Evolutionary conservation across 2,888 invertebrate genomes (phyloP), one percentile per base, ranked within the genome.

Genomic region (Synergus itoensis): DNA sequence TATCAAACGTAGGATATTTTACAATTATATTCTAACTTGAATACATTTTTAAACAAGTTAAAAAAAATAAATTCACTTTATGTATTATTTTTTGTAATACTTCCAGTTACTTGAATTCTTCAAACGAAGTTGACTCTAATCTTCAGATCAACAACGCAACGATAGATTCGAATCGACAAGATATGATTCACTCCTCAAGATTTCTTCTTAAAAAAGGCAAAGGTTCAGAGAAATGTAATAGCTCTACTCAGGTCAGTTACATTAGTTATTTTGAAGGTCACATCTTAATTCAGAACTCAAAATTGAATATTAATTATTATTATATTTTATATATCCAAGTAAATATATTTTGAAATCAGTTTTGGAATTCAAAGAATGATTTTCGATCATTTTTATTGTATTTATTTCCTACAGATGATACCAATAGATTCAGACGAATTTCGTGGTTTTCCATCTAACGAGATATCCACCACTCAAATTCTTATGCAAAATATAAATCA

Each of bases 381-480:
- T 12, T 28, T 41, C 4, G 21, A 65, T 28, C 5, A 18, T 40
- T 41, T 65, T 69, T 69, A 21, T 8, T 69, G 36, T 36, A 41
- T 65, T 45, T 28, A 4, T 3, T 60, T 16, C 36, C 21, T 12
- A 3, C 3, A 69, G 69, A 18, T 16, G 4, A 18, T 14, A 28
- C 45, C 43, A 21, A 14, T 45, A 21, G 43, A 85, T 69, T 73
- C 81, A 43, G 83, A 88, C 57, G 82, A 82, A 21, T 87, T 86
- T 77, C 84, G 84, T 16, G 87, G 86, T 40, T 89, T 88, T 65
- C 83, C 89, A 8, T 76, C 84, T 36, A 86, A 83, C 41, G 88
- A 89, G 60, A 86, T 86, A 63, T 84, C 85, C 21, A 86, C 79
- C 63, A 83, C 87, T 40, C 83, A 86, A 67, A 86, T 67, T 81